Base-by-base conservation (phyloP, 1,140 invertebrate species). In the Bombus waltoni region DNA sequence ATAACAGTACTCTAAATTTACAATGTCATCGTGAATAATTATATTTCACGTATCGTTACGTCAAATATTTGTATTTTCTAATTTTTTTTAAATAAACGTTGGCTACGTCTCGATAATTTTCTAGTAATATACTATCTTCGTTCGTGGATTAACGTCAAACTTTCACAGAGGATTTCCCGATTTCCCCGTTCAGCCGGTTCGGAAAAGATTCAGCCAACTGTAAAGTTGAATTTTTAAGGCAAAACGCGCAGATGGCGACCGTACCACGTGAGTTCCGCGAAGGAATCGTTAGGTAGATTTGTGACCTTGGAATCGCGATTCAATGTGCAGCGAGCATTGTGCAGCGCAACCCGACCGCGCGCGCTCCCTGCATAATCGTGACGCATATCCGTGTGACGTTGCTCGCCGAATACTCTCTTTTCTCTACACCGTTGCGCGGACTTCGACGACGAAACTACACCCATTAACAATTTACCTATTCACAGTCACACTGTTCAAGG, bases 221-320 rank as follows among this genome's bases (percentile, higher is more conserved):
- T 38, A n/a, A 22, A n/a, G 5, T 73, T 65, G 5, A 62, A 65
- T 44, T 82, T 32, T 22, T 6, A 38, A 28, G n/a, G 18, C 11
- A 66, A 66, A 75, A 65, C 38, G 32, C 38, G 53, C 10, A 15
- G 40, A 25, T 71, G 38, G 32, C 18, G 28, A 28, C 47, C 9
- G 28, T 57, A 38, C n/a, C 82, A 80, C 66, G 83, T 79, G 66
- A 84, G 68, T 47, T 79, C 18, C 82, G 59, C 35, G 32, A 72
- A 47, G 18, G 47, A 38, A 84, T 78, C 66, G 65, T 84, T 79
- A 44, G 35, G n/a, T 62, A 76, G 74, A 83, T 83, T 78, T 70
- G 74, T 35, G 74, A 83, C 82, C 82, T 83, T 83, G 82, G 74
- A 57, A 57, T 57, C 38, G 44, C 44, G 62, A 77, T 76, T 77